Percentiles rank a stretch among this genome's conserved stretches.
Evolutionary conservation across 2,888 invertebrate species (phyloP).

Genomic region (Thereva unica): DNA sequence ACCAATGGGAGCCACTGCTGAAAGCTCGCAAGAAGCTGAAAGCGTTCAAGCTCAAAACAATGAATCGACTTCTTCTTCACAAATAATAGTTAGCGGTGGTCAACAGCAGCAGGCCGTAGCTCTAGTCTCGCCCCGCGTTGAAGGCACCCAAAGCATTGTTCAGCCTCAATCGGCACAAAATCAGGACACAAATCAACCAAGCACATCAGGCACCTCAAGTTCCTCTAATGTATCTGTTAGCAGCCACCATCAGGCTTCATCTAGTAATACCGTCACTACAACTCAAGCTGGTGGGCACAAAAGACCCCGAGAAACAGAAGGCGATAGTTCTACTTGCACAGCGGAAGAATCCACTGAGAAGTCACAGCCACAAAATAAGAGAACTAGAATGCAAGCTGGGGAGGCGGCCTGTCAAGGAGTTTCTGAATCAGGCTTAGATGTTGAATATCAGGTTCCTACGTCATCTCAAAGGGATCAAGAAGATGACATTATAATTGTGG

Average conservation of each 20-base stretch:
- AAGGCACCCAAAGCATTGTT: constrained; percentile 59
- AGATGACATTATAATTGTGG: constrained; percentile 79
- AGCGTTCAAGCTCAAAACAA: constrained; percentile 55
- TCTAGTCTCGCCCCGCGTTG: constrained; percentile 70
- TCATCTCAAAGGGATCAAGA: constrained; percentile 86
- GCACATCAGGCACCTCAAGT: constrained; percentile 52
- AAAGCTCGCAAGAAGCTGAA: constrained; percentile 60
- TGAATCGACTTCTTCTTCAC: constrained; percentile 46
- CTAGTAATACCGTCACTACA: constrained; percentile 70
- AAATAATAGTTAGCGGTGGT: constrained; percentile 53
- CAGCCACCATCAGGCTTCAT: constrained; percentile 60
- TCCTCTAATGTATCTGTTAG: constrained; percentile 57
- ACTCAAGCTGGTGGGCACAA: constrained; percentile 66
- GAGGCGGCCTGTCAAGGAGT: constrained; percentile 53
- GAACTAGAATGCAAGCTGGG: constrained; percentile 53
- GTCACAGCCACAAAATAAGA: constrained; percentile 50
- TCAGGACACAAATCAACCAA: constrained; percentile 54
- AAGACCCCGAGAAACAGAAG: constrained; percentile 64
- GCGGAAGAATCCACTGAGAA: constrained; percentile 58
- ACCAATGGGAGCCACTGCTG: constrained; percentile 59
- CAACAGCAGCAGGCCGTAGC: constrained; percentile 68
- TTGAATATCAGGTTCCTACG: constrained; percentile 84
- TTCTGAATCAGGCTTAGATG: constrained; percentile 64
- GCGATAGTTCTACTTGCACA: constrained; percentile 59
- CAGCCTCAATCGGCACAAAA: constrained; percentile 49